Percentiles rank a stretch among this genome's conserved stretches.
These are phyloP conservation scores for Dryocosmus kuriphilus DNA, from an alignment of 2,888 invertebrate species.

Conservation along the genomic window DNA sequence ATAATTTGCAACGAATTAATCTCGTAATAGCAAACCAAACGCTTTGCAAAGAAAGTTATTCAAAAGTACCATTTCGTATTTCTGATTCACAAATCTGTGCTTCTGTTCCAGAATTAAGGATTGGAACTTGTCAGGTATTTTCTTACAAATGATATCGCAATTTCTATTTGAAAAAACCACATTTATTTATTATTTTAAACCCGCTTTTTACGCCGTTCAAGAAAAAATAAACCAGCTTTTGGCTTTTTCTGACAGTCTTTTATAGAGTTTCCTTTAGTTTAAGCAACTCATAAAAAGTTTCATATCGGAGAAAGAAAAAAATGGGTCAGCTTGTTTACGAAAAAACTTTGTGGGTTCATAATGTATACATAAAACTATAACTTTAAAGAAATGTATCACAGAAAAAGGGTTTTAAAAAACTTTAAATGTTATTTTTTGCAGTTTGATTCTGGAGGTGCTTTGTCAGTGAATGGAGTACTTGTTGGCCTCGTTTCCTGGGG, in stretches of 20 bases:
- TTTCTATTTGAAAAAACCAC: background rate
- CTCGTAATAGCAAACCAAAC: background rate
- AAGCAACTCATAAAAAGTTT: too few species aligned
- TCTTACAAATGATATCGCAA: background rate
- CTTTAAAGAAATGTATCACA: too few species aligned
- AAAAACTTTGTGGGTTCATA: too few species aligned
- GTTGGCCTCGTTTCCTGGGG: constrained; percentile 5
- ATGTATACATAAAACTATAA: too few species aligned
- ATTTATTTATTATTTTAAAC: too few species aligned
- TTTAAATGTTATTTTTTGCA: background rate
- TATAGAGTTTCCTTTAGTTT: too few species aligned
- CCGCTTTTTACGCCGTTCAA: too few species aligned
- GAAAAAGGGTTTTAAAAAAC: too few species aligned
- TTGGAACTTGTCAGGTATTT: constrained; percentile 9
- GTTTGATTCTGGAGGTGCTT: constrained; percentile 29
- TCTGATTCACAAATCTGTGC: constrained; percentile 11
- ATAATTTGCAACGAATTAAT: constrained; percentile 1
- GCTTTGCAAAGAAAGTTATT: background rate
- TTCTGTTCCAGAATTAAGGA: background rate
- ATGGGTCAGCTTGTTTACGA: too few species aligned
- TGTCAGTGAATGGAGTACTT: constrained; percentile 22
- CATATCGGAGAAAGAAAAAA: too few species aligned
- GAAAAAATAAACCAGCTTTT: too few species aligned
- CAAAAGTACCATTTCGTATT: background rate
- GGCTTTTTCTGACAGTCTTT: too few species aligned